These are phyloP conservation scores for Geotrupes spiniger DNA, from an alignment of 2,888 invertebrate genomes.

Conservation along the genomic window DNA sequence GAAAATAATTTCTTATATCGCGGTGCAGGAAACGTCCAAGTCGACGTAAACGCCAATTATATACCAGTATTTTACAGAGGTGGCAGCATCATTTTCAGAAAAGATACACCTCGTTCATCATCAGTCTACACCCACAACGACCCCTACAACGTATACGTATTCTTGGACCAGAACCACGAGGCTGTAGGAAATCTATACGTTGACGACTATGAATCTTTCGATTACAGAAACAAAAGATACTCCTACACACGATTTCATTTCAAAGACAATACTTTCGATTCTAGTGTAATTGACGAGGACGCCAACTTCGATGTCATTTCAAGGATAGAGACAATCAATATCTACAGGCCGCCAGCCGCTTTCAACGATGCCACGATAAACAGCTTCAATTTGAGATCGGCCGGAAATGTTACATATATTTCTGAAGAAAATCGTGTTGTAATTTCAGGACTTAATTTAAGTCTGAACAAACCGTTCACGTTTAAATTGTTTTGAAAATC, in stretches of 20 bases:
- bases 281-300: not conserved
- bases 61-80: slow-evolving; percentile 37
- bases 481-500: too few species aligned
- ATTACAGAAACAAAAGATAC: slow-evolving; percentile 1
- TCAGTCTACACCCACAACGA: slow-evolving; percentile 32
- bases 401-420: too few species aligned
- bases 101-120: slow-evolving; percentile 27
- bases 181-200: slow-evolving; percentile 79
- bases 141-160: slow-evolving; percentile 32
- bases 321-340: not conserved
- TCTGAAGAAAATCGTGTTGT: too few species aligned
- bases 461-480: too few species aligned
- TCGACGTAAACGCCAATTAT: slow-evolving; percentile 14
- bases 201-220: slow-evolving; percentile 66
- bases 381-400: too few species aligned
- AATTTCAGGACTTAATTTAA: too few species aligned
- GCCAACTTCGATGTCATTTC: not conserved
- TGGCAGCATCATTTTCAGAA: slow-evolving; percentile 36
- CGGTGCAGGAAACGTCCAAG: slow-evolving; percentile 3
- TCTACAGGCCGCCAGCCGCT: too few species aligned
- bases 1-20: slow-evolving; percentile 6
- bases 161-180: slow-evolving; percentile 49
- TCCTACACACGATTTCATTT: slow-evolving; percentile 2
- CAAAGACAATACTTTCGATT: not conserved
- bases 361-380: too few species aligned